These are phyloP conservation scores for Anarhynchus alexandrinus DNA, from an alignment of 2,113 vertebrate genomes.

Conservation along the genomic window DNA sequence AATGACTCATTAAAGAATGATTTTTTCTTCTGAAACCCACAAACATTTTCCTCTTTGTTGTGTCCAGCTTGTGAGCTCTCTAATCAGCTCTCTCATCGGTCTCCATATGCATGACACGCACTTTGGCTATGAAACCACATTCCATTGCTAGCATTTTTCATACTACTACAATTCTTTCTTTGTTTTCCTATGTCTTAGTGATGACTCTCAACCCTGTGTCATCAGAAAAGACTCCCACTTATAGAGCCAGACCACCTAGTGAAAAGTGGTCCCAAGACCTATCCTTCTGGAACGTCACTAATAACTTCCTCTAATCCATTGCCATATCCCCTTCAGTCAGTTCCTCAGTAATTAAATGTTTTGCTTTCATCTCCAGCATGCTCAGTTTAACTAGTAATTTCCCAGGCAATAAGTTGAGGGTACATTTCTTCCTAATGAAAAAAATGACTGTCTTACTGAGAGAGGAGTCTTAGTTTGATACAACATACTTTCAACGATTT, in stretches of 20 bases:
- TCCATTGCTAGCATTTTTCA: not conserved
- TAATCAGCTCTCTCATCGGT: not conserved
- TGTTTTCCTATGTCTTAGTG: not conserved
- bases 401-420: not conserved
- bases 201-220: not conserved
- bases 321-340: not conserved
- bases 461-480: not conserved
- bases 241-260: not conserved
- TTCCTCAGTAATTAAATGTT: not conserved
- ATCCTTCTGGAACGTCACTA: not conserved
- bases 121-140: not conserved
- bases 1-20: not conserved
- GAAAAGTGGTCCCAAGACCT: not conserved
- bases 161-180: not conserved
- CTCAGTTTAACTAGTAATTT: not conserved
- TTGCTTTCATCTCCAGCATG: not conserved
- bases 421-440: not conserved
- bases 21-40: not conserved
- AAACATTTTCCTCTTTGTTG: not conserved
- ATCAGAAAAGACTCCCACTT: not conserved
- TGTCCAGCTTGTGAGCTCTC: not conserved
- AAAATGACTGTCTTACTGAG: not conserved
- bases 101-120: not conserved
- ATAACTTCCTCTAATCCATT: conserved; percentile 7
- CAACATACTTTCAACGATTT: not conserved